phyloP scores from a whole-genome alignment of 2,888 invertebrate species.

The Erannis defoliaria region DNA sequence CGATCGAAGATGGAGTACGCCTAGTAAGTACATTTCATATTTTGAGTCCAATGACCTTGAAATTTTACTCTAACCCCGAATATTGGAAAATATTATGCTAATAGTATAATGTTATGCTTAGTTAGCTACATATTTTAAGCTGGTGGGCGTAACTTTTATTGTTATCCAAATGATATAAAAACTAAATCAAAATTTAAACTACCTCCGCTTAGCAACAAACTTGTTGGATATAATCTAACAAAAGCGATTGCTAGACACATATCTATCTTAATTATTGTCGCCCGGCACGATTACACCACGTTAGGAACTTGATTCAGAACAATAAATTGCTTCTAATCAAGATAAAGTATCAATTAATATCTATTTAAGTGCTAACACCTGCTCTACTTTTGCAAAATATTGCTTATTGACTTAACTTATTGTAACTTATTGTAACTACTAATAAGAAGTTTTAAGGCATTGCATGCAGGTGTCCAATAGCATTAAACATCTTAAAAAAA shows the following conservation, averaged over 20 bases:
- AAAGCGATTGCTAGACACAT: conserved; percentile 23
- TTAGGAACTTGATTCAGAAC: conserved; percentile 21
- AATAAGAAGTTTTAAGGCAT: too few species aligned
- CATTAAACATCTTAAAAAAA: too few species aligned
- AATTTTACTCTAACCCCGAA: neutral
- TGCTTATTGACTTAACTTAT: neutral
- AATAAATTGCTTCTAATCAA: conserved; percentile 42
- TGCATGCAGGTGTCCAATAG: too few species aligned
- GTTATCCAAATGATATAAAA: conserved; percentile 12
- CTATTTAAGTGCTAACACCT: conserved; percentile 50
- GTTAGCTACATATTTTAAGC: neutral
- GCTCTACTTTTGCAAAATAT: conserved; percentile 30
- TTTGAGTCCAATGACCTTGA: neutral
- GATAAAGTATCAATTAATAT: conserved; percentile 51
- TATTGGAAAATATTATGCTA: conserved; percentile 2
- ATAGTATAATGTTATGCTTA: too few species aligned
- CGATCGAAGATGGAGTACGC: too few species aligned
- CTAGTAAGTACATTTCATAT: too few species aligned
- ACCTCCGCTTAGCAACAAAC: conserved; percentile 27
- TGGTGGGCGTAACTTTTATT: conserved; percentile 22
- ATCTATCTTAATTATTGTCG: conserved; percentile 41
- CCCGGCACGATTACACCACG: conserved; percentile 34
- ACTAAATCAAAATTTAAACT: conserved; percentile 11
- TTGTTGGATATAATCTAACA: neutral
- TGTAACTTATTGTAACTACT: neutral